A percentile compares a stretch with the other conserved stretches of the same genome.
These are phyloP conservation scores for Silurus asotus DNA, from an alignment of 2,113 vertebrate genomes.

Conservation along the genomic window DNA sequence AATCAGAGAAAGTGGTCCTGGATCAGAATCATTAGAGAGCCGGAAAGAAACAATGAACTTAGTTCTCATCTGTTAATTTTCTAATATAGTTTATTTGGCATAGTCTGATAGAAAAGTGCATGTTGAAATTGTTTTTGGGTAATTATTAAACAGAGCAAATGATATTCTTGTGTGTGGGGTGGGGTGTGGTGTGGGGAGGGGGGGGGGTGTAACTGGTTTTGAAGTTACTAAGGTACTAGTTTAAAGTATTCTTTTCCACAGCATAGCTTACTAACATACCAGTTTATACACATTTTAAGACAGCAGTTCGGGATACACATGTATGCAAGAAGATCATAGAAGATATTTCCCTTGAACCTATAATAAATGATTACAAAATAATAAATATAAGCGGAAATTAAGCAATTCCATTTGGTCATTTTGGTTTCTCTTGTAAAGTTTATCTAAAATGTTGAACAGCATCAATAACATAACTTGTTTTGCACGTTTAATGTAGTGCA, in stretches of 20 bases:
- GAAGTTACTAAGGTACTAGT: not conserved
- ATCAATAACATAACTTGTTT: not conserved
- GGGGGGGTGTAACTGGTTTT: not conserved
- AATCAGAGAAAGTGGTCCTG: conserved; percentile 14
- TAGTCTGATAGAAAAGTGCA: not conserved
- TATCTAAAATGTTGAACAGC: not conserved
- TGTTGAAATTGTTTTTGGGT: not conserved
- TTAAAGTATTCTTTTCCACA: too few relatives aligned
- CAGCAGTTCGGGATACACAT: not conserved
- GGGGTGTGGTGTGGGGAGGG: too few relatives aligned
- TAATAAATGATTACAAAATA: not conserved
- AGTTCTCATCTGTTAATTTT: conserved; percentile 50
- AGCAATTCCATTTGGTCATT: not conserved
- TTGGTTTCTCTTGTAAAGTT: not conserved
- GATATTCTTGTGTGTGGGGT: too few relatives aligned
- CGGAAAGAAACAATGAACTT: conserved; percentile 64
- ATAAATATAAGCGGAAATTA: not conserved
- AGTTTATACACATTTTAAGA: not conserved
- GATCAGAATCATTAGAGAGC: conserved; percentile 47
- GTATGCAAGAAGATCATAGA: not conserved
- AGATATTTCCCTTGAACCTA: not conserved
- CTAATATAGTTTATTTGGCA: conserved; percentile 50
- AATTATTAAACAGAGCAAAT: not conserved
- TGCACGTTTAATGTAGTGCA: not conserved
- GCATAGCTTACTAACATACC: not conserved